Evolutionary conservation across 2,113 vertebrate species (phyloP), one percentile per base, ranked within the genome.

Genomic region (Oreamnos americanus): DNA sequence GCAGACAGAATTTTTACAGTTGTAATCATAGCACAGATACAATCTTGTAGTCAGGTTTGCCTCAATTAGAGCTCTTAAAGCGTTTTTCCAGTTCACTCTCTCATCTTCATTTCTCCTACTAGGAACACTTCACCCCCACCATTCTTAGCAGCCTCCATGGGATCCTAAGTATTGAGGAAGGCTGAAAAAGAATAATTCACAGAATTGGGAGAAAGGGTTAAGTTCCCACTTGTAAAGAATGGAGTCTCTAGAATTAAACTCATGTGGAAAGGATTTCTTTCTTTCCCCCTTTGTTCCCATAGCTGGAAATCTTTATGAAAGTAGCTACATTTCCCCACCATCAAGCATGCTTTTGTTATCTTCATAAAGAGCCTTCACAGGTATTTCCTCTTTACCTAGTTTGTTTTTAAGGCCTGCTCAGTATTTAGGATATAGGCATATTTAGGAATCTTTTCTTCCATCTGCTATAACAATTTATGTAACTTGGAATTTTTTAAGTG

Each of bases 1-100:
- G 98, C 96, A 97, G 96, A 91, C 96, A 93, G 93, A 97, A 94
- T 97, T 97, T 90, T 95, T 91, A 90, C 90, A 88, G 93, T 93
- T 94, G 85, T 64, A 85, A 95, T 94, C 96, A 95, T 12, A 97
- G 64, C 94, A 86, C 85, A 96, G 90, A 92, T 25, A 92, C 43
- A 96, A 64, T 96, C 60, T 87, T 91, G 82, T 86, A 92, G 91
- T 94, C 76, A 95, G 91, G 94, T 89, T 95, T 91, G 87, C 88
- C 64, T 95, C 86, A 33, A 93, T 87, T 82, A 90, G 83, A 47
- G 57, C n/a, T 88, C 62, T 78, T 39, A 25, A 86, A 51, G 78
- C 25, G 3, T 78, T 95, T 96, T 92, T 67, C 60, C 57, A 85
- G 16, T 87, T 78, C 58, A 57, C 57, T 39, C 39, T 19, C 51